Evolutionary conservation across 2,797 vertebrate genomes (phyloP).

Genomic region (Masticophis lateralis): DNA sequence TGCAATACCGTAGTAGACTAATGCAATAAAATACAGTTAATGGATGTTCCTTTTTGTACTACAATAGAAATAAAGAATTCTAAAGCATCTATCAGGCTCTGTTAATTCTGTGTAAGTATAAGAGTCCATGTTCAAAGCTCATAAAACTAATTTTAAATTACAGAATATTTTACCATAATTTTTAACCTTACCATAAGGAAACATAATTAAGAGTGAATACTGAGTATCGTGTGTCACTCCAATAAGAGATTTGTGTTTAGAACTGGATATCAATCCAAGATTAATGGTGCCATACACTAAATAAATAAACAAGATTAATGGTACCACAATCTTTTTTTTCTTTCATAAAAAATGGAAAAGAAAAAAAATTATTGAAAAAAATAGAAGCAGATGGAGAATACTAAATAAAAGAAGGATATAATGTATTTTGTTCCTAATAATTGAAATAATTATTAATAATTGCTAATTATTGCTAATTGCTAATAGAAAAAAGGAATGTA

Average conservation of each 20-base stretch:
- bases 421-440: neutral
- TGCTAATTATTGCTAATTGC: neutral
- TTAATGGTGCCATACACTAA: neutral
- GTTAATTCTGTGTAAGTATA: neutral
- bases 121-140: neutral
- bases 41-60: neutral
- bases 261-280: neutral
- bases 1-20: neutral
- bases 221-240: neutral
- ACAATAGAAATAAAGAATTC: neutral
- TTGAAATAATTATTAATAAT: neutral
- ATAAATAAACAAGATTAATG: neutral
- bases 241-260: neutral
- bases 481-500: neutral
- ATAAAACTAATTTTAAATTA: neutral
- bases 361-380: neutral
- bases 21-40: neutral
- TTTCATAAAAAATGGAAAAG: neutral
- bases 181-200: neutral
- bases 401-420: neutral
- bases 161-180: neutral
- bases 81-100: neutral
- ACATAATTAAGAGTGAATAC: neutral
- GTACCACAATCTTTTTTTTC: neutral
- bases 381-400: neutral